Percentiles rank a stretch among this genome's conserved stretches.
phyloP scores from a whole-genome alignment of 2,797 vertebrate species.

The Philypnodon macrostomus region DNA sequence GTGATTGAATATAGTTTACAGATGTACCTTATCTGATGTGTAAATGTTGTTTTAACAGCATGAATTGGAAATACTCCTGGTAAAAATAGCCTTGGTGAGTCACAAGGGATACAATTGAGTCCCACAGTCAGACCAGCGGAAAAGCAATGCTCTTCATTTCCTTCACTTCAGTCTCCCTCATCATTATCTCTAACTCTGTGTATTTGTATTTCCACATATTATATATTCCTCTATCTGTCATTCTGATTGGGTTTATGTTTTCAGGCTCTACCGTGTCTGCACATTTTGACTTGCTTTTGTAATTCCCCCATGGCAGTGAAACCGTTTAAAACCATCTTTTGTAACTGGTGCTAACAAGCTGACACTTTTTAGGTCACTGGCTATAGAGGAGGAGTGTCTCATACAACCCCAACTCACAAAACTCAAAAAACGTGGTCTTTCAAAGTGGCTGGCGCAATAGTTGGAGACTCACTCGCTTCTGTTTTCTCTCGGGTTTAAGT shows the following conservation, averaged over 20 bases:
- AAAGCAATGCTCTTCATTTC: not conserved
- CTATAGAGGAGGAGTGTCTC: not conserved
- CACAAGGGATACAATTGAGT: not conserved
- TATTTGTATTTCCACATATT: not conserved
- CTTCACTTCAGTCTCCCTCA: not conserved
- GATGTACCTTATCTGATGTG: too few relatives aligned
- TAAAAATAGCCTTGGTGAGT: too few relatives aligned
- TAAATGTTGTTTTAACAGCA: too few relatives aligned
- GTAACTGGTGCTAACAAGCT: conserved; percentile 8
- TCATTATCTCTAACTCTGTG: not conserved
- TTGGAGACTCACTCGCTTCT: not conserved
- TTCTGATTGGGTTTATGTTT: not conserved
- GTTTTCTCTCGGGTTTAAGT: conserved; percentile 1
- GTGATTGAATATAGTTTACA: too few relatives aligned
- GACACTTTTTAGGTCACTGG: conserved; percentile 9
- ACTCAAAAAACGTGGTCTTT: not conserved
- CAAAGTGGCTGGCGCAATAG: not conserved
- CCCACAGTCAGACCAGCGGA: not conserved
- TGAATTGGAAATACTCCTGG: too few relatives aligned
- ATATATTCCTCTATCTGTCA: not conserved
- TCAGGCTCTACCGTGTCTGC: not conserved
- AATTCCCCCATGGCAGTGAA: not conserved
- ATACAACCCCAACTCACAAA: not conserved
- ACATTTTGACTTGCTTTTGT: not conserved
- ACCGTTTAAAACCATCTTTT: conserved; percentile 5